Evolutionary conservation across 2,888 invertebrate genomes (phyloP).

Genomic region (Synergus itoensis): DNA sequence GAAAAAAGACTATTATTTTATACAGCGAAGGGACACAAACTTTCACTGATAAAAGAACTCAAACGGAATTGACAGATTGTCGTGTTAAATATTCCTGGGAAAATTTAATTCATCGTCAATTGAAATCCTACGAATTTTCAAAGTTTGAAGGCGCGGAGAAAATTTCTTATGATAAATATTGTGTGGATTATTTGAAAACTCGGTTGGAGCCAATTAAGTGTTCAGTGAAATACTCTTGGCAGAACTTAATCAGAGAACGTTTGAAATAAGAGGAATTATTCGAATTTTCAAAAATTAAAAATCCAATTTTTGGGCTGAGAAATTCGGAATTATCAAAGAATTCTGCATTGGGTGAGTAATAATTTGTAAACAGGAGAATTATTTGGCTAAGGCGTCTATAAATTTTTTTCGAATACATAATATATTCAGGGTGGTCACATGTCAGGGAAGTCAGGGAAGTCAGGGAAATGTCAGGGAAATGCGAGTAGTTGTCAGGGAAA

Average conservation of each 20-base stretch:
- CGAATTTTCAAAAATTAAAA: too few species aligned
- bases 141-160: not conserved
- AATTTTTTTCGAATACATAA: not conserved
- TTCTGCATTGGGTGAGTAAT: constrained; percentile 1
- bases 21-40: constrained; percentile 63
- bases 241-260: constrained; percentile 7
- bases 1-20: constrained; percentile 50
- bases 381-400: not conserved
- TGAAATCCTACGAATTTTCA: constrained; percentile 38
- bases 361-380: not conserved
- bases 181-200: not conserved
- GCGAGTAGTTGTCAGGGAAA: too few species aligned
- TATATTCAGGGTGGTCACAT: too few species aligned
- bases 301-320: not conserved
- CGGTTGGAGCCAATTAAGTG: not conserved
- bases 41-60: constrained; percentile 59
- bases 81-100: constrained; percentile 62
- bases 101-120: constrained; percentile 56
- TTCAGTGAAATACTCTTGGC: constrained; percentile 16
- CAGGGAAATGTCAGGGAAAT: too few species aligned
- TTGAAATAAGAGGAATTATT: not conserved
- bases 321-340: not conserved
- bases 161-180: constrained; percentile 7
- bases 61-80: constrained; percentile 58
- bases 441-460: too few species aligned